Percentiles rank a stretch among this genome's conserved stretches.
These are phyloP conservation scores for Pseudococcus viburni DNA, from an alignment of 2,888 invertebrate genomes.

Conservation along the genomic window DNA sequence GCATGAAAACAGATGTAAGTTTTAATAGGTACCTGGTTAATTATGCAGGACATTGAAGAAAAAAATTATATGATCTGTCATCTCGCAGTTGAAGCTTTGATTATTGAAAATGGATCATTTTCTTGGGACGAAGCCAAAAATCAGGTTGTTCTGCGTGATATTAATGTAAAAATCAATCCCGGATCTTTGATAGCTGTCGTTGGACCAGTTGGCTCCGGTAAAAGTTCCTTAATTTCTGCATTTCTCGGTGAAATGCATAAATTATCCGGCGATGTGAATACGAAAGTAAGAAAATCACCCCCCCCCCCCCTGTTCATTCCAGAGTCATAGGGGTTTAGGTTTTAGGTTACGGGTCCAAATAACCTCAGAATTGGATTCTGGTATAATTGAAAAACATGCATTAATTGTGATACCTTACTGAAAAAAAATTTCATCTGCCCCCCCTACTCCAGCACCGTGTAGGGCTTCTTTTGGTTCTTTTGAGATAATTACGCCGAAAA, in stretches of 20 bases:
- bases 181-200: conserved; percentile 86
- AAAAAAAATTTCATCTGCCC: too few relatives aligned
- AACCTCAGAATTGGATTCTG: too few relatives aligned
- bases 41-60: too few relatives aligned
- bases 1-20: conserved; percentile 71
- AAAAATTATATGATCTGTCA: not conserved
- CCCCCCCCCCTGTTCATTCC: too few relatives aligned
- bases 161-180: conserved; percentile 80
- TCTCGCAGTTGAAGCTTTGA: conserved; percentile 80
- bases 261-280: conserved; percentile 84
- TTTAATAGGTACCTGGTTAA: not conserved
- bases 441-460: too few relatives aligned
- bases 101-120: conserved; percentile 91
- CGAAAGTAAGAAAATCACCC: conserved; percentile 72
- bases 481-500: too few relatives aligned
- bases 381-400: too few relatives aligned
- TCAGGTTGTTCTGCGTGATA: conserved; percentile 80
- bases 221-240: conserved; percentile 90
- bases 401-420: too few relatives aligned
- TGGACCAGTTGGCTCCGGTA: conserved; percentile 90
- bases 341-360: too few relatives aligned
- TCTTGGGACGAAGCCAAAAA: conserved; percentile 82
- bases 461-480: too few relatives aligned
- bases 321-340: too few relatives aligned
- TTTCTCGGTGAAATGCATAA: conserved; percentile 93